Conservation (phyloP, 1,140 invertebrate species). For the Lineus longissimus region DNA sequence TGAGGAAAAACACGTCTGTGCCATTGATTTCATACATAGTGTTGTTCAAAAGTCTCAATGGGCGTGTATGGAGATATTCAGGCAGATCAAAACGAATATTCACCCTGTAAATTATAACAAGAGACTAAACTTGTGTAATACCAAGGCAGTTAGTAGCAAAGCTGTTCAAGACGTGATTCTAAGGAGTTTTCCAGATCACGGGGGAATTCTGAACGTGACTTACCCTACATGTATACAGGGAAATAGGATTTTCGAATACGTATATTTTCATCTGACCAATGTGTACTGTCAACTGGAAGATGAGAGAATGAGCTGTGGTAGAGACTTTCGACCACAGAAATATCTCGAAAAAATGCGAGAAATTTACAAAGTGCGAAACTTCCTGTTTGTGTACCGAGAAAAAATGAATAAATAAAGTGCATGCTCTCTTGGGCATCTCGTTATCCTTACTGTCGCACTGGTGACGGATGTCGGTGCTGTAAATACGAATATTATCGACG, state of each 20-base stretch:
- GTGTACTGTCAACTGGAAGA: conserved; percentile 3
- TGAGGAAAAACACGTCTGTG: not conserved
- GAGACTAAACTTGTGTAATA: not conserved
- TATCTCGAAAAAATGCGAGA: not conserved
- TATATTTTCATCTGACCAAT: not conserved
- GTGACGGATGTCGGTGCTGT: no score
- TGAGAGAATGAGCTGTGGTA: not conserved
- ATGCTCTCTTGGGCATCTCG: no score
- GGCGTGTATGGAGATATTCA: not conserved
- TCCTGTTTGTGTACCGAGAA: no score
- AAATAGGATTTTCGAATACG: conserved; percentile 4
- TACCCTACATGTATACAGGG: not conserved
- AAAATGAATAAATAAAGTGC: no score
- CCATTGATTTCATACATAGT: not conserved
- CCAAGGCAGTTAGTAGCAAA: not conserved
- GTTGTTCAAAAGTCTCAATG: conserved; percentile 4
- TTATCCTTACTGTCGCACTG: no score
- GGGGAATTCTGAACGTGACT: not conserved
- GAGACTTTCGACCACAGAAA: conserved; percentile 4
- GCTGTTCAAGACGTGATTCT: not conserved
- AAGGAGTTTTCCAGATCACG: not conserved
- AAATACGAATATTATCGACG: no score
- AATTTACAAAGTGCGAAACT: no score
- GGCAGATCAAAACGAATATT: conserved; percentile 2
- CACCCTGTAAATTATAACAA: not conserved